Conservation (phyloP, 2,888 invertebrate species). For the Oasisia sp. region DNA sequence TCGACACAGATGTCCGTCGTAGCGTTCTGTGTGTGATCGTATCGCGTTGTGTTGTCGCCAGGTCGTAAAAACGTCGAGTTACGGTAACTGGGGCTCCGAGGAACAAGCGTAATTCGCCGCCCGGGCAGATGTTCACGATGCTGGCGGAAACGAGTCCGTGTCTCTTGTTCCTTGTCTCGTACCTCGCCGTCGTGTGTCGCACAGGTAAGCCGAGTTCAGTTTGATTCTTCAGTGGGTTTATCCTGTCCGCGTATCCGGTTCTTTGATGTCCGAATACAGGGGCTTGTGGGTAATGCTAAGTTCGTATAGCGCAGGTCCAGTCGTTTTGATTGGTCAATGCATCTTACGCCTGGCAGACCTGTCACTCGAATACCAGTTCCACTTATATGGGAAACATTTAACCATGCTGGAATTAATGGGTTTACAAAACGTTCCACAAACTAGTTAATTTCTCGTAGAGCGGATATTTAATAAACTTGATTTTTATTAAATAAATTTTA, state of each 20-base stretch:
- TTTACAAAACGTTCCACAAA: no score
- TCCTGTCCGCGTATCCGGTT: neutral
- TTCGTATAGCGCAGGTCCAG: no score
- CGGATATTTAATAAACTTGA: no score
- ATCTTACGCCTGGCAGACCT: no score
- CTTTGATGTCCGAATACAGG: neutral
- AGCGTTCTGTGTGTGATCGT: neutral
- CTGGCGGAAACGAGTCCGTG: neutral
- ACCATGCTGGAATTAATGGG: no score
- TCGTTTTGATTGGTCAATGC: no score
- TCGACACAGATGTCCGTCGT: neutral
- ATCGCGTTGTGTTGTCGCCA: neutral
- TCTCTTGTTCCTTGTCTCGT: neutral
- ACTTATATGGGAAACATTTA: no score
- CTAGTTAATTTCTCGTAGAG: no score
- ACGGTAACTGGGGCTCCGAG: neutral
- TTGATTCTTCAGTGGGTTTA: neutral
- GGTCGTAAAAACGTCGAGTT: neutral
- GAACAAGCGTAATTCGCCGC: neutral
- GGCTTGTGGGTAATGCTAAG: no score
- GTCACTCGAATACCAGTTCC: no score
- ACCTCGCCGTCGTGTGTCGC: neutral
- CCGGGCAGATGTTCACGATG: conserved; percentile 3
- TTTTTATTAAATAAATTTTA: no score
- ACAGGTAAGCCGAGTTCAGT: neutral